Evolutionary conservation across 2,113 vertebrate species (phyloP), one percentile per base, ranked within the genome.

Genomic region (Triplophysa tibetana): DNA sequence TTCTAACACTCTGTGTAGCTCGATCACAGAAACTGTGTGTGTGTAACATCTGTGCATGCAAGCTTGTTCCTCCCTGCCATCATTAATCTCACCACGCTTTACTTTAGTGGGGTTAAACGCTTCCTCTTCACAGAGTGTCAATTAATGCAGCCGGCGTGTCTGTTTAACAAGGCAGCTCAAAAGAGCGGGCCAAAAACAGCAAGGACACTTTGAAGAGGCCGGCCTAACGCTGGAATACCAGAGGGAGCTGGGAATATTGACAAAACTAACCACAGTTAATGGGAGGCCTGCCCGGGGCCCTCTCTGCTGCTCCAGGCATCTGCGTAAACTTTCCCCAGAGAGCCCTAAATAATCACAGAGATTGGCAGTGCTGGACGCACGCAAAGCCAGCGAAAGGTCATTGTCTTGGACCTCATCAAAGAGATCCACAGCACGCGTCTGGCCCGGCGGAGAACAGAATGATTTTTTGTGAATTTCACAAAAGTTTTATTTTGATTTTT

Each of bases 261-360:
- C 73, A 48, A 79, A 79, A 82, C 70, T 68, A 82, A 79, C 79
- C 76, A 54, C 60, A 82, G 76, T 81, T 79, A 86, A 86, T 86
- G 77, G 61, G 76, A 58, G 69, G 80, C 69, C 21, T 13, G 56
- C 23, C 33, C 24, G 58, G 66, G 43, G 19, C 38, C 48, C 43
- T 63, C n/a, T 23, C 69, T 24, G 52, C 80, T 76, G 62, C 38
- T 56, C 41, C 41, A 41, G 58, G 58, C 72, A 75, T 75, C 72
- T 75, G 72, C 16, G 70, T 62, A 60, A 17, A 56, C 52, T 85
- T 79, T 91, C 89, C 89, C 91, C 84, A 79, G 91, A 91, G 90
- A 89, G 85, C 61, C 85, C 81, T 85, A 86, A 85, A 89, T 88
- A 90, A 91, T 90, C 88, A 89, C 85, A 83, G 84, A 89, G 88